Evolutionary conservation across 2,888 invertebrate genomes (phyloP).

Genomic region (Arrhopalites spinosus): DNA sequence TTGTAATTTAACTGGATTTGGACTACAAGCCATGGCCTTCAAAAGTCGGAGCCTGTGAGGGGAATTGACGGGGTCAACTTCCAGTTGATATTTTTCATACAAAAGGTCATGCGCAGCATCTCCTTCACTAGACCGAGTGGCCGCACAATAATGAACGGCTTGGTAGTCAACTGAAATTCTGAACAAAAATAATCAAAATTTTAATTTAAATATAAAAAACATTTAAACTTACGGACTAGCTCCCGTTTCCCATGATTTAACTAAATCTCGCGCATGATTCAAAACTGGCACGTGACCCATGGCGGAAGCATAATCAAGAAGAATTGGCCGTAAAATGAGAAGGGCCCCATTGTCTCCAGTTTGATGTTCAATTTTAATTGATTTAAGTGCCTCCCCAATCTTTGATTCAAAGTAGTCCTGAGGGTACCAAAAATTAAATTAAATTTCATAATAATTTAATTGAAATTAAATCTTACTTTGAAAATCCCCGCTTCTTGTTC

Average conservation of each 20-base stretch:
- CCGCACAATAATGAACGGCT: conserved; percentile 10
- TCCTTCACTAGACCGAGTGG: not conserved
- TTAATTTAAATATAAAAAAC: not conserved
- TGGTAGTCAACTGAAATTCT: conserved; percentile 15
- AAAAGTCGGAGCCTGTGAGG: not conserved
- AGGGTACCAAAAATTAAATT: not conserved
- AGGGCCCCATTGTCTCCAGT: not conserved
- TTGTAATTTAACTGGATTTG: not conserved
- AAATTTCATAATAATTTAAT: no score
- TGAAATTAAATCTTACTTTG: not conserved
- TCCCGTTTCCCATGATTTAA: not conserved
- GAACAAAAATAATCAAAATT: conserved; percentile 5
- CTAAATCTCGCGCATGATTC: not conserved
- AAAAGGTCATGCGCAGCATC: not conserved
- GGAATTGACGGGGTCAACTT: not conserved
- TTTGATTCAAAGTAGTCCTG: conserved; percentile 10
- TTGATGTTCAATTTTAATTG: not conserved
- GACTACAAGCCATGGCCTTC: not conserved
- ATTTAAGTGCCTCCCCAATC: not conserved
- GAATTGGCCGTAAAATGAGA: not conserved
- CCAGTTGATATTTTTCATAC: not conserved
- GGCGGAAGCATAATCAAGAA: conserved; percentile 19
- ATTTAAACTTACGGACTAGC: not conserved
- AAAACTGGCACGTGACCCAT: not conserved
- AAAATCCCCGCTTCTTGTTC: not conserved